A percentile compares a stretch with the other conserved stretches of the same genome.
Evolutionary conservation across 1,140 invertebrate species (phyloP).

Genomic region (Octopus sinensis): DNA sequence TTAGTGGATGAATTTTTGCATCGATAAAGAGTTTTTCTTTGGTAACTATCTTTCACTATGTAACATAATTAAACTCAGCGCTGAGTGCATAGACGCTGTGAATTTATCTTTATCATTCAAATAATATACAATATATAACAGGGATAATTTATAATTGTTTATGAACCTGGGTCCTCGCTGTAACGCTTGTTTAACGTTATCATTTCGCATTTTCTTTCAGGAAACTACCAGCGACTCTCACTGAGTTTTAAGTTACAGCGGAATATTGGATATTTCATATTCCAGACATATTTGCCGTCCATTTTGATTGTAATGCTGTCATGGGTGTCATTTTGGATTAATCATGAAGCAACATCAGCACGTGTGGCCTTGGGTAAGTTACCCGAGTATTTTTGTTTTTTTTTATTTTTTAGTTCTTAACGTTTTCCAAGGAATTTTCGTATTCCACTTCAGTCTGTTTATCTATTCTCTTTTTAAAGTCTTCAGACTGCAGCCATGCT

Average conservation of each 20-base stretch:
- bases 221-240: slow-evolving; percentile 82
- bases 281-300: slow-evolving; percentile 78
- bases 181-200: too few relatives aligned
- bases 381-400: not conserved
- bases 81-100: too few relatives aligned
- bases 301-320: slow-evolving; percentile 81
- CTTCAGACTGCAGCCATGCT: too few relatives aligned
- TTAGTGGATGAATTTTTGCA: too few relatives aligned
- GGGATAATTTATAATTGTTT: too few relatives aligned
- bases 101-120: too few relatives aligned
- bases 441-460: not conserved
- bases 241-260: slow-evolving; percentile 77
- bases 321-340: slow-evolving; percentile 88
- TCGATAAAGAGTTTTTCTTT: too few relatives aligned
- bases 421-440: not conserved
- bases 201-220: slow-evolving; percentile 41
- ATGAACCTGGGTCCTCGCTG: too few relatives aligned
- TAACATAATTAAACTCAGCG: too few relatives aligned
- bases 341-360: slow-evolving; percentile 77
- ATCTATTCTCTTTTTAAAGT: too few relatives aligned
- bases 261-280: slow-evolving; percentile 80
- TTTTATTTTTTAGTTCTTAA: not conserved
- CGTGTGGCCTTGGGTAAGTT: slow-evolving; percentile 71
- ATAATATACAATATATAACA: too few relatives aligned
- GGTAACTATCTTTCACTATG: too few relatives aligned